phyloP scores from a whole-genome alignment of 2,888 invertebrate species.

The Schrankia costaestrigalis region DNA sequence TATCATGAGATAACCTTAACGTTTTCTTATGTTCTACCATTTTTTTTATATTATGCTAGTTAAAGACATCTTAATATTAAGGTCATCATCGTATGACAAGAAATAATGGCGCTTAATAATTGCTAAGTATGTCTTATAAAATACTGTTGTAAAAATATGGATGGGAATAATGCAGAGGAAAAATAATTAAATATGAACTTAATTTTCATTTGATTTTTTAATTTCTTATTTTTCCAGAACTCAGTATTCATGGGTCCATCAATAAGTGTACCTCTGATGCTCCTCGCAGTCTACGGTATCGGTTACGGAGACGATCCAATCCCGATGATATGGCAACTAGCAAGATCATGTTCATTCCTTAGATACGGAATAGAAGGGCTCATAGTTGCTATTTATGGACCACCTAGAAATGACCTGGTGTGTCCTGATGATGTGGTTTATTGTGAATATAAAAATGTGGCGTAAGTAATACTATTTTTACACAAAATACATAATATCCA shows the following conservation, averaged over 20 bases:
- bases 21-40: too few relatives aligned
- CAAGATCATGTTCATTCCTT: conserved; percentile 91
- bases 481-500: neutral
- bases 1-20: too few relatives aligned
- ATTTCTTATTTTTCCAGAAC: conserved; percentile 80
- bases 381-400: conserved; percentile 89
- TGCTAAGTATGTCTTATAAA: too few relatives aligned
- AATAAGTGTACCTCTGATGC: conserved; percentile 91
- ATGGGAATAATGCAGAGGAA: too few relatives aligned
- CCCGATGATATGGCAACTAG: conserved; percentile 86
- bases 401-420: conserved; percentile 85
- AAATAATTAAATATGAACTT: too few relatives aligned
- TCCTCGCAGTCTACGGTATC: conserved; percentile 92
- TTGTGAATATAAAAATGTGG: conserved; percentile 87
- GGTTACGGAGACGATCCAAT: conserved; percentile 88
- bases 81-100: too few relatives aligned
- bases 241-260: conserved; percentile 95
- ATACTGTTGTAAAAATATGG: too few relatives aligned
- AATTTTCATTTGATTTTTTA: too few relatives aligned
- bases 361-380: conserved; percentile 91
- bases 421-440: conserved; percentile 87
- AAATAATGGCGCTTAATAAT: too few relatives aligned
- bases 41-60: too few relatives aligned
- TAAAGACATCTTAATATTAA: too few relatives aligned
- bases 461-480: conserved; percentile 50